A percentile compares a stretch with the other conserved stretches of the same genome.
phyloP scores from a whole-genome alignment of 1,140 invertebrate genomes.

The Eumaeus atala region DNA sequence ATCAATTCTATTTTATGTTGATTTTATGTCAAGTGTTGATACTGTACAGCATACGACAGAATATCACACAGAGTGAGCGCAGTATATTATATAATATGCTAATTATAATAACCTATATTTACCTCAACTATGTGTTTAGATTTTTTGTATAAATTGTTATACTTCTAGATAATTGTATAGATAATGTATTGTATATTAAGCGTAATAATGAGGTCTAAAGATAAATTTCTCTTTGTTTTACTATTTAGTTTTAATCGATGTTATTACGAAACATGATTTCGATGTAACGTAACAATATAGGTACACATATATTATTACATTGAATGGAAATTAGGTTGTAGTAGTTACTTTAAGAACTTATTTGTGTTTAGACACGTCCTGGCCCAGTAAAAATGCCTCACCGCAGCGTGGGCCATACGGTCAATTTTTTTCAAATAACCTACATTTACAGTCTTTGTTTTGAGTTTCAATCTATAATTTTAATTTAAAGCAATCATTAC shows the following conservation, averaged over 20 bases:
- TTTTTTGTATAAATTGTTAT: slow-evolving; percentile 8
- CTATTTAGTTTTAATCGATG: not conserved
- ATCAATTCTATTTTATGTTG: not conserved
- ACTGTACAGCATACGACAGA: not conserved
- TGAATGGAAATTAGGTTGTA: no score
- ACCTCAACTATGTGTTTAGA: not conserved
- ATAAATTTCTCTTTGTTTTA: not conserved
- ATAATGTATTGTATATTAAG: not conserved
- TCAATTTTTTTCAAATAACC: no score
- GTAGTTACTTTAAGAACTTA: no score
- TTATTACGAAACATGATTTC: not conserved
- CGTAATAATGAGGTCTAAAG: not conserved
- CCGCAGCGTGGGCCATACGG: no score
- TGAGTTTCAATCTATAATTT: no score
- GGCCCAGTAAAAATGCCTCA: no score
- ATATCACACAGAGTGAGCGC: not conserved
- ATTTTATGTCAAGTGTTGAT: not conserved
- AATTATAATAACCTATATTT: not conserved
- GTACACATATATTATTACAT: not conserved
- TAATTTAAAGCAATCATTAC: no score
- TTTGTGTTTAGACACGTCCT: no score
- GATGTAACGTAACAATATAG: not conserved
- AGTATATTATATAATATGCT: not conserved
- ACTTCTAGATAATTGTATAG: slow-evolving; percentile 2
- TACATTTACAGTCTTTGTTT: no score